phyloP scores from a whole-genome alignment of 2,113 vertebrate genomes.

The Mustelus asterias region DNA sequence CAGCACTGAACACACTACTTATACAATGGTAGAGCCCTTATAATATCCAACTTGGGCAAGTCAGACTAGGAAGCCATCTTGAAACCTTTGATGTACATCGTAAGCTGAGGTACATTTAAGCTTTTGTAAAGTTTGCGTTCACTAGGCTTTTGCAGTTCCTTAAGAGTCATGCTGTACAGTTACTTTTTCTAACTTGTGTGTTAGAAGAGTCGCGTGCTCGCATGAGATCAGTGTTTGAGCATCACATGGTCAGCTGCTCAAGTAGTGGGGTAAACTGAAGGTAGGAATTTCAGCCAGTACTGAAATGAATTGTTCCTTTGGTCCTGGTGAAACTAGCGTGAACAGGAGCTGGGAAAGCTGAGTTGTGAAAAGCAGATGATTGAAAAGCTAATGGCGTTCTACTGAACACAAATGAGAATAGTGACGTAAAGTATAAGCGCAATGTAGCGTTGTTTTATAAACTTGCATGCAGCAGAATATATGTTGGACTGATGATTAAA shows the following conservation, averaged over 20 bases:
- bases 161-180: not conserved
- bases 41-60: not conserved
- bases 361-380: not conserved
- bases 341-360: not conserved
- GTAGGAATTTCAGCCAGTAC: not conserved
- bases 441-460: not conserved
- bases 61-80: not conserved
- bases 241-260: not conserved
- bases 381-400: not conserved
- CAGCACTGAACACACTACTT: not conserved
- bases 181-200: not conserved
- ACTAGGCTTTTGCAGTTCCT: not conserved
- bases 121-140: not conserved
- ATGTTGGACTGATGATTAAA: not conserved
- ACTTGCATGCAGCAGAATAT: not conserved
- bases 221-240: not conserved
- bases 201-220: not conserved
- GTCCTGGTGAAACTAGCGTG: not conserved
- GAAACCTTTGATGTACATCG: not conserved
- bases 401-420: not conserved
- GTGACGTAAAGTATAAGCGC: not conserved
- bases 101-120: not conserved
- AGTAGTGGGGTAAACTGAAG: not conserved
- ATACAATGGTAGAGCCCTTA: not conserved
- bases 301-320: not conserved